Conservation (phyloP, 1,140 invertebrate genomes). For the Steinernema khuongi region DNA sequence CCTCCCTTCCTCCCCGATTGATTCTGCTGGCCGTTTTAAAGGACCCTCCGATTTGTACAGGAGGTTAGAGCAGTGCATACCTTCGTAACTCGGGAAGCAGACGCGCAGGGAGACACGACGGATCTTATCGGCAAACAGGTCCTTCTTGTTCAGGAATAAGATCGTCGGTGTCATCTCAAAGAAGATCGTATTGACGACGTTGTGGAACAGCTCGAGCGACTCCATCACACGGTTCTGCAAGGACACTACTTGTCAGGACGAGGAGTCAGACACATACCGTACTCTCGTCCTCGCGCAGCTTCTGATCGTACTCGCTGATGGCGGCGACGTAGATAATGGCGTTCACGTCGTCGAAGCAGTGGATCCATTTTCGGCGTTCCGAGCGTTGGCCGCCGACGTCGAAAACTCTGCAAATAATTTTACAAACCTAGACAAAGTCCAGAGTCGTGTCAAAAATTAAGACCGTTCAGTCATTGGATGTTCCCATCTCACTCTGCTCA, state of each 20-base stretch:
- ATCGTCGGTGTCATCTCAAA: slow-evolving; percentile 60
- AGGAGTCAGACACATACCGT: slow-evolving; percentile 39
- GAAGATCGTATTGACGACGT: slow-evolving; percentile 61
- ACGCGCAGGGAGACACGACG: slow-evolving; percentile 54
- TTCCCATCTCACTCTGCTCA: too few relatives aligned
- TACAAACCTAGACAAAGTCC: neutral
- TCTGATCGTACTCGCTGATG: slow-evolving; percentile 55
- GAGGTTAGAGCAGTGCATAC: slow-evolving; percentile 58
- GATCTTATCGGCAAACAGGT: slow-evolving; percentile 62
- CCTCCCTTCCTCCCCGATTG: too few relatives aligned
- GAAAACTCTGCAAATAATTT: slow-evolving; percentile 58
- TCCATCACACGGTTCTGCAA: slow-evolving; percentile 61
- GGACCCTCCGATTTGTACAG: neutral
- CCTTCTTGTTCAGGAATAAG: slow-evolving; percentile 60
- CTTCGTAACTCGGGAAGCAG: slow-evolving; percentile 64
- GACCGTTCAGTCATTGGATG: too few relatives aligned
- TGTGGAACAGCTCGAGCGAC: slow-evolving; percentile 60
- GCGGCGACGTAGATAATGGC: slow-evolving; percentile 61
- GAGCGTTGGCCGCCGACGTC: slow-evolving; percentile 64
- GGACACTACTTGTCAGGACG: slow-evolving; percentile 22
- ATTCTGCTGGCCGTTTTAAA: too few relatives aligned
- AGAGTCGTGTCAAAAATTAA: too few relatives aligned
- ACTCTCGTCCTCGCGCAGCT: slow-evolving; percentile 58
- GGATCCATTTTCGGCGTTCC: slow-evolving; percentile 63
- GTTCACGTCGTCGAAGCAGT: slow-evolving; percentile 62